Conservation (phyloP, 2,797 vertebrate genomes). For the Gymnothorax reevesii region DNA sequence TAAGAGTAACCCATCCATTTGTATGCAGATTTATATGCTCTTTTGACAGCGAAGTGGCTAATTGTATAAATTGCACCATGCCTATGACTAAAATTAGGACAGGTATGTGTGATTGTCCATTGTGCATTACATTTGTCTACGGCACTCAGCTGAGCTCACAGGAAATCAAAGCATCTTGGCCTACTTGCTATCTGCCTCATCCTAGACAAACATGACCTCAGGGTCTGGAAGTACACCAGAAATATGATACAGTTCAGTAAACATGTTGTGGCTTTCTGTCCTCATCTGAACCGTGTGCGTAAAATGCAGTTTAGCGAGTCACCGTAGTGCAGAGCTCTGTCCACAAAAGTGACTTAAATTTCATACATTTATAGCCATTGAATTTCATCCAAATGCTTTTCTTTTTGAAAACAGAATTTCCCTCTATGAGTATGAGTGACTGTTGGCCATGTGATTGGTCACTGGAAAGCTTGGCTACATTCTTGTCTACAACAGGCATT, state of each 20-base stretch:
- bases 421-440: slow-evolving; percentile 6
- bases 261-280: slow-evolving; percentile 13
- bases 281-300: background rate
- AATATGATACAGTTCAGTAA: background rate
- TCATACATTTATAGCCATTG: background rate
- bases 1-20: no score
- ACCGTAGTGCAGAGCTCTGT: background rate
- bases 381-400: slow-evolving; percentile 10
- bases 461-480: background rate
- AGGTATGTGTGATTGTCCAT: no score
- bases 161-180: background rate
- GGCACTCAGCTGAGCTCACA: no score
- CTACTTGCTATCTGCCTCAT: background rate
- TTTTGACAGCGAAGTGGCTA: no score
- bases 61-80: no score
- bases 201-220: background rate
- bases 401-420: slow-evolving; percentile 3
- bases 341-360: background rate
- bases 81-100: no score
- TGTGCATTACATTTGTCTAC: no score
- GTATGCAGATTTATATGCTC: no score
- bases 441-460: slow-evolving; percentile 19
- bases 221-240: background rate
- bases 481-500: background rate
- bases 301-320: background rate